Percentiles rank a stretch among this genome's conserved stretches.
phyloP scores from a whole-genome alignment of 2,888 invertebrate species.

The Metacarcinus magister region DNA sequence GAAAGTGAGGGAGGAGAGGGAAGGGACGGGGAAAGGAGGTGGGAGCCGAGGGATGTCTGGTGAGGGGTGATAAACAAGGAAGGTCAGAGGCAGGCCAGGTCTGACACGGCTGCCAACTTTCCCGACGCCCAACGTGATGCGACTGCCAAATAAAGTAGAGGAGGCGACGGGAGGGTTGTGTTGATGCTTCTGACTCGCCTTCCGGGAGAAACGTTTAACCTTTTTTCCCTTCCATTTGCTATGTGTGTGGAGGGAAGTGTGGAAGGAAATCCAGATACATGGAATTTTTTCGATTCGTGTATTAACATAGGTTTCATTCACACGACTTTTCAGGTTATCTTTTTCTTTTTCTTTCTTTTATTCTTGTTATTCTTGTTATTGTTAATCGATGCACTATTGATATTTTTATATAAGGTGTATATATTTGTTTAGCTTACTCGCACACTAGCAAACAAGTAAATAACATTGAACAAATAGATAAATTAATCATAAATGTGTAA shows the following conservation, averaged over 20 bases:
- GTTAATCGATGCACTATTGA: no score
- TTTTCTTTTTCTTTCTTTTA: no score
- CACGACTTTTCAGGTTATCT: no score
- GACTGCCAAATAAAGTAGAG: constrained; percentile 15
- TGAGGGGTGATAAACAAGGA: constrained; percentile 31
- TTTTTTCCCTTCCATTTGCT: constrained; percentile 1
- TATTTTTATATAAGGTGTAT: no score
- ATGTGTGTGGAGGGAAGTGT: not conserved
- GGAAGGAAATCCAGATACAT: no score
- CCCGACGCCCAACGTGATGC: constrained; percentile 12
- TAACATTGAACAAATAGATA: no score
- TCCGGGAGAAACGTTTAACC: not conserved
- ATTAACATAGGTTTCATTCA: no score
- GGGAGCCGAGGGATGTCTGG: constrained; percentile 6
- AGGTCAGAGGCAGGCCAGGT: constrained; percentile 41
- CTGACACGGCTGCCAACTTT: constrained; percentile 33
- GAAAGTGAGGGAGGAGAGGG: not conserved
- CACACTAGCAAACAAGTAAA: no score
- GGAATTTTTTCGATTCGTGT: no score
- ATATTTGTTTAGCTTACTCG: no score
- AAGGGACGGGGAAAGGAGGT: not conserved
- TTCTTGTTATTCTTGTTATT: no score
- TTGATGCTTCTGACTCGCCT: not conserved
- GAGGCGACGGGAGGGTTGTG: constrained; percentile 10
- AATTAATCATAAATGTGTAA: no score